Conservation (phyloP, 2,888 invertebrate species). For the Spilarctia lutea region DNA sequence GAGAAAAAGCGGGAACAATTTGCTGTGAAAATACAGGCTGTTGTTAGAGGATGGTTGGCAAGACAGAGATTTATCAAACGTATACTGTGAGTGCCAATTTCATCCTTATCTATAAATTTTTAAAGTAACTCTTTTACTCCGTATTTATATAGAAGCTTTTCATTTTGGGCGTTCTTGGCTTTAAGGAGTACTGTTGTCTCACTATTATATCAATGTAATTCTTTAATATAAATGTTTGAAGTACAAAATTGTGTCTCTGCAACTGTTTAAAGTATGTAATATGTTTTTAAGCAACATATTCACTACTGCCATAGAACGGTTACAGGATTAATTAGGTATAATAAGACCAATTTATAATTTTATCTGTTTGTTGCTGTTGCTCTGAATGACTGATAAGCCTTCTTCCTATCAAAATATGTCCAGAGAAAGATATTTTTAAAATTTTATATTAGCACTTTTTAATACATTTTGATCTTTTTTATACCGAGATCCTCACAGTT, state of each 20-base stretch:
- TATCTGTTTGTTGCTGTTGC: too few relatives aligned
- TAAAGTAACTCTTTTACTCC: not conserved
- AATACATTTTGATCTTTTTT: too few relatives aligned
- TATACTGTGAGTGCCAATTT: conserved; percentile 88
- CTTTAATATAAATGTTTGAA: not conserved
- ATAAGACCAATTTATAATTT: too few relatives aligned
- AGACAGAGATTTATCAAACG: conserved; percentile 87
- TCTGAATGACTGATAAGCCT: too few relatives aligned
- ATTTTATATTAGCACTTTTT: too few relatives aligned
- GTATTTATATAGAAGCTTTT: not conserved
- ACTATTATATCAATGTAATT: not conserved
- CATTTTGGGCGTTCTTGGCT: not conserved
- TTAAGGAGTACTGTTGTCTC: not conserved
- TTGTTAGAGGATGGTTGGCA: conserved; percentile 91
- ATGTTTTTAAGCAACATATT: not conserved
- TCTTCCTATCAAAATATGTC: not conserved
- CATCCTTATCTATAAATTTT: not conserved
- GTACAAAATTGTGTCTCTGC: not conserved
- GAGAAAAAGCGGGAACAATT: conserved; percentile 93
- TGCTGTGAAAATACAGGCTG: conserved; percentile 91
- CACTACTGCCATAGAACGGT: not conserved
- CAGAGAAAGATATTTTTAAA: too few relatives aligned
- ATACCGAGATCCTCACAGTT: too few relatives aligned
- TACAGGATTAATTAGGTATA: too few relatives aligned
- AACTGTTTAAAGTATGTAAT: too few relatives aligned